phyloP scores from a whole-genome alignment of 1,140 invertebrate genomes.

The Hydropsyche tenuis region DNA sequence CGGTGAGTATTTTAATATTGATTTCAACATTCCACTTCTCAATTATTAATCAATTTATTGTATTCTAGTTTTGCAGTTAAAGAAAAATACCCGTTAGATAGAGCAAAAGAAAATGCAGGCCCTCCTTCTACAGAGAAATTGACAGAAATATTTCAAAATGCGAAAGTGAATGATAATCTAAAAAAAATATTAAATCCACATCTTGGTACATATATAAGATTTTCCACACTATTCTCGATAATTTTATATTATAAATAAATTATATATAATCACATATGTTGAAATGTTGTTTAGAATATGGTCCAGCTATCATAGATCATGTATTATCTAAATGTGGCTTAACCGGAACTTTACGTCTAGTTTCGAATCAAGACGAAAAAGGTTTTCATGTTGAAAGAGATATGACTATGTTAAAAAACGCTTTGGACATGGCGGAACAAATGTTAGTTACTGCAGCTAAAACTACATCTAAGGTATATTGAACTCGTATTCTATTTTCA shows the following conservation, averaged over 20 bases:
- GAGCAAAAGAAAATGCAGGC: constrained; percentile 70
- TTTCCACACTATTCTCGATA: no score
- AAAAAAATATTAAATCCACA: constrained; percentile 87
- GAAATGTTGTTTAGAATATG: no score
- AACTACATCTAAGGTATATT: constrained; percentile 59
- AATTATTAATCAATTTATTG: background rate
- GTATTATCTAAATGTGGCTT: constrained; percentile 78
- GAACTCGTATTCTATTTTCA: background rate
- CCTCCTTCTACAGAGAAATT: constrained; percentile 58
- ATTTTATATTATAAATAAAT: background rate
- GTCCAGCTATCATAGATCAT: constrained; percentile 90
- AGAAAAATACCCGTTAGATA: constrained; percentile 87
- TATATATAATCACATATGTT: constrained; percentile 49
- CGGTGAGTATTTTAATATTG: constrained; percentile 57
- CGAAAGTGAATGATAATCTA: constrained; percentile 78
- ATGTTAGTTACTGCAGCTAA: constrained; percentile 66
- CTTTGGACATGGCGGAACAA: constrained; percentile 74
- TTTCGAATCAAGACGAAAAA: constrained; percentile 58
- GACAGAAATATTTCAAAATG: constrained; percentile 68
- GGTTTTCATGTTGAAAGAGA: constrained; percentile 73
- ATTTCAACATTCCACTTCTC: no score
- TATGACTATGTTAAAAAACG: constrained; percentile 69
- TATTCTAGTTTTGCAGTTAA: constrained; percentile 80
- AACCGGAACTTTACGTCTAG: constrained; percentile 58
- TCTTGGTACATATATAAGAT: constrained; percentile 65